phyloP scores from a whole-genome alignment of 2,797 vertebrate species.

The Coracias cyanogaster region DNA sequence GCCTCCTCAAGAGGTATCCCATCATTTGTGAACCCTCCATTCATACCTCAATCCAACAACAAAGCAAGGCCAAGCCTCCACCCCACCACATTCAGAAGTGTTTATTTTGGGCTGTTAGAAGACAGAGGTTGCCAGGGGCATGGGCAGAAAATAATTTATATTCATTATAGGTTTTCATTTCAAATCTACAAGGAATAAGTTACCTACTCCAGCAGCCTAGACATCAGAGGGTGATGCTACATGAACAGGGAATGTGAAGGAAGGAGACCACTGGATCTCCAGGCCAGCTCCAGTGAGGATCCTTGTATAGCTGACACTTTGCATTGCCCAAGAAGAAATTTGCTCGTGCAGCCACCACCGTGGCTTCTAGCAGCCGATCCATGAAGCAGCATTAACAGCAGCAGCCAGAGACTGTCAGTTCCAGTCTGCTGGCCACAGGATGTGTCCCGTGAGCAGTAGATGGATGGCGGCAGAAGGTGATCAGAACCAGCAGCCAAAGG shows the following conservation, averaged over 20 bases:
- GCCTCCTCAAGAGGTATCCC: background rate
- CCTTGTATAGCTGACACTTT: background rate
- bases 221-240: background rate
- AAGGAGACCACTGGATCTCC: background rate
- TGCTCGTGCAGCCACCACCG: fast-evolving
- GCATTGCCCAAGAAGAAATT: background rate
- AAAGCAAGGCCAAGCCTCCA: background rate
- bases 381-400: background rate
- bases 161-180: background rate
- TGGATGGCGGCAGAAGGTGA: background rate
- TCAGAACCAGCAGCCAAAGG: background rate
- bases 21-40: background rate
- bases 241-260: background rate
- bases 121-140: background rate
- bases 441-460: background rate
- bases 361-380: background rate
- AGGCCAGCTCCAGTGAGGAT: background rate
- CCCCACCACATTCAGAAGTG: background rate
- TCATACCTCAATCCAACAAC: background rate
- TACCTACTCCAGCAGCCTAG: background rate
- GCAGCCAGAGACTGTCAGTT: background rate
- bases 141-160: background rate
- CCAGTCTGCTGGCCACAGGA: background rate
- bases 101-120: background rate
- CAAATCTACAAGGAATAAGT: background rate